Percentiles rank a stretch among this genome's conserved stretches.
phyloP scores from a whole-genome alignment of 1,140 invertebrate species.

The Anoplolepis gracilipes region DNA sequence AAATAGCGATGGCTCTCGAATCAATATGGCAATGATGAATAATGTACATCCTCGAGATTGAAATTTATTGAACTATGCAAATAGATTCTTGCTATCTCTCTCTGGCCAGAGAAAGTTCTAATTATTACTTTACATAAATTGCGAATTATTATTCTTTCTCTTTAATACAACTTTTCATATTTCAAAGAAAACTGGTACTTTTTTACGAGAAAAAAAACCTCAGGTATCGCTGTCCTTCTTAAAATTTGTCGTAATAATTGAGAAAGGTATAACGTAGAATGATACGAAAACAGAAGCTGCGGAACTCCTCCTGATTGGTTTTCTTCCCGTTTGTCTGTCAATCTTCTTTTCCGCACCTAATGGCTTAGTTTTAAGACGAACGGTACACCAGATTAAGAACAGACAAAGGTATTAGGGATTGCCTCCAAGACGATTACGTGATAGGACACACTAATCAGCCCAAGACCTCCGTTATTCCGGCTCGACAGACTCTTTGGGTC shows the following conservation, averaged over 20 bases:
- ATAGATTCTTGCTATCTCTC: background rate
- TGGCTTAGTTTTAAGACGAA: slow-evolving; percentile 46
- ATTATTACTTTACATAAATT: slow-evolving; percentile 3
- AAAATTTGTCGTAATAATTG: slow-evolving; percentile 11
- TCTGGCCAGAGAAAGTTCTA: background rate
- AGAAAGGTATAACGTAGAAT: too few relatives aligned
- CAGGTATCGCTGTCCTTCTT: slow-evolving; percentile 1
- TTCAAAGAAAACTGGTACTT: slow-evolving; percentile 14
- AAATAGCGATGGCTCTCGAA: slow-evolving; percentile 25
- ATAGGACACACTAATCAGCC: slow-evolving; percentile 66
- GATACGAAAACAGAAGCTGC: slow-evolving; percentile 2
- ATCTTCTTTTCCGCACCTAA: slow-evolving; percentile 26
- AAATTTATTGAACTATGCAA: slow-evolving; percentile 9
- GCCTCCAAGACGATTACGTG: slow-evolving; percentile 61
- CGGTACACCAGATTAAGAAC: slow-evolving; percentile 53
- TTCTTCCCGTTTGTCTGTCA: slow-evolving; percentile 16
- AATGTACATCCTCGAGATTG: background rate
- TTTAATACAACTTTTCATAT: background rate
- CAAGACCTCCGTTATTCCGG: slow-evolving; percentile 59
- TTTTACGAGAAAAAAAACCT: background rate
- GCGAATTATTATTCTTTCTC: background rate
- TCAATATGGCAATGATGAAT: slow-evolving; percentile 30
- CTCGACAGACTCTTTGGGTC: slow-evolving; percentile 39
- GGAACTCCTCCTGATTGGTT: background rate
- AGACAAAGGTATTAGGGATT: slow-evolving; percentile 49